A percentile compares a stretch with the other conserved stretches of the same genome.
Evolutionary conservation across 2,888 invertebrate genomes (phyloP).

Genomic region (Ornithoptera priamus): DNA sequence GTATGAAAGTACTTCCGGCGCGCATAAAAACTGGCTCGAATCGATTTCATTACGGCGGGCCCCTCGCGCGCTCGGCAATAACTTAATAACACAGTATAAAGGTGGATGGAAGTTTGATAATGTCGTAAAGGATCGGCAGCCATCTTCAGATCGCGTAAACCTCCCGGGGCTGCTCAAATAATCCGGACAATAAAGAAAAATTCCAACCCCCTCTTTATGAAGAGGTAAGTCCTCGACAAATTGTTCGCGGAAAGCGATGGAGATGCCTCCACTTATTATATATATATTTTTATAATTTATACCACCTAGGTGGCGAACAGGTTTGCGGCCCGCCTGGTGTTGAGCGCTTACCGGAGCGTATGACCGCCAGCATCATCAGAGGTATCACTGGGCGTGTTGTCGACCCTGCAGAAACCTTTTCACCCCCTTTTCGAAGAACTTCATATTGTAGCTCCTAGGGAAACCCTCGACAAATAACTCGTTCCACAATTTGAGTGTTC

Average conservation of each 20-base stretch:
- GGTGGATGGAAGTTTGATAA: slow-evolving; percentile 72
- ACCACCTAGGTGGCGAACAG: too few species aligned
- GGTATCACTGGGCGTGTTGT: too few species aligned
- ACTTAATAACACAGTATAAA: slow-evolving; percentile 71
- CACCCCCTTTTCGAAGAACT: too few species aligned
- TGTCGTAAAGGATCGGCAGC: slow-evolving; percentile 73
- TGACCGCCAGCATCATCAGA: too few species aligned
- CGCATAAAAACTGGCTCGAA: slow-evolving; percentile 20
- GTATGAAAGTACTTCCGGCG: neutral
- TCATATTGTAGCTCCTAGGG: too few species aligned
- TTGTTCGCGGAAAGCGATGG: slow-evolving; percentile 51
- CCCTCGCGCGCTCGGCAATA: slow-evolving; percentile 51
- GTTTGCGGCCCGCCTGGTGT: too few species aligned
- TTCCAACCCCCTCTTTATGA: slow-evolving; percentile 76
- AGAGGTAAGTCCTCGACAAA: slow-evolving; percentile 80
- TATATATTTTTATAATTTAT: too few species aligned
- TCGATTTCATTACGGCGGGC: slow-evolving; percentile 16
- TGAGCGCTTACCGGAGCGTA: too few species aligned
- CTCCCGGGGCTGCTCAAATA: slow-evolving; percentile 73
- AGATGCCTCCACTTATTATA: slow-evolving; percentile 37
- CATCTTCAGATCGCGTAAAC: slow-evolving; percentile 76
- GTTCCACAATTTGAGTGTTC: too few species aligned
- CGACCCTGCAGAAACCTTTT: too few species aligned
- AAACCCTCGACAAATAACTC: too few species aligned
- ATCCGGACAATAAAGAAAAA: slow-evolving; percentile 80